These are phyloP conservation scores for Chelonia mydas DNA, from an alignment of 2,797 vertebrate species.

Conservation along the genomic window DNA sequence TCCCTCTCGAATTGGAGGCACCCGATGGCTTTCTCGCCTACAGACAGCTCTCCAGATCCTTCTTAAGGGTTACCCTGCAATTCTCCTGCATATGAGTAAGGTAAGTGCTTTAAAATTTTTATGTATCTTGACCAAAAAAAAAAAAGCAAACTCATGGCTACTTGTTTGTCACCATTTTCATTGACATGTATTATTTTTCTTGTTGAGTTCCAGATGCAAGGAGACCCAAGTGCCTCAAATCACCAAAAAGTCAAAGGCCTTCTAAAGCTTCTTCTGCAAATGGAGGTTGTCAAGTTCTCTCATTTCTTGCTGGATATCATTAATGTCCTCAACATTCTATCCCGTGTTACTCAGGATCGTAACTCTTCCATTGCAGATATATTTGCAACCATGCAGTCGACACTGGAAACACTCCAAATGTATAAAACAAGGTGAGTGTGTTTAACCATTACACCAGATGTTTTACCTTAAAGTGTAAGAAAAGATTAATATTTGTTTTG, in stretches of 20 bases:
- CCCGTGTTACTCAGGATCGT: slow-evolving; percentile 42
- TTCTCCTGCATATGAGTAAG: slow-evolving; percentile 67
- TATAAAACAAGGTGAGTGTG: slow-evolving; percentile 70
- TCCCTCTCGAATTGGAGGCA: slow-evolving; percentile 59
- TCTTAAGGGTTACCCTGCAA: slow-evolving; percentile 71
- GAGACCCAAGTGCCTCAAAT: slow-evolving; percentile 10
- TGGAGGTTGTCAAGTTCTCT: slow-evolving; percentile 62
- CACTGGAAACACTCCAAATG: slow-evolving; percentile 61
- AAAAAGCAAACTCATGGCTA: not conserved
- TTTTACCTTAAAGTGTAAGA: not conserved
- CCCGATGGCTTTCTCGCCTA: slow-evolving; percentile 61
- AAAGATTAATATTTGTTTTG: not conserved
- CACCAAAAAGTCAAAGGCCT: slow-evolving; percentile 53
- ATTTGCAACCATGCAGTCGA: slow-evolving; percentile 66
- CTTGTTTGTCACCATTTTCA: not conserved
- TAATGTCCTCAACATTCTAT: slow-evolving; percentile 69
- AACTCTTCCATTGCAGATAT: slow-evolving; percentile 71
- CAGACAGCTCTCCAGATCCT: slow-evolving; percentile 71
- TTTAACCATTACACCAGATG: not conserved
- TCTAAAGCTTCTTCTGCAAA: slow-evolving; percentile 60
- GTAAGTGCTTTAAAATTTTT: slow-evolving; percentile 64
- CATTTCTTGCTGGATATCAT: slow-evolving; percentile 73
- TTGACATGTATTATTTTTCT: not conserved
- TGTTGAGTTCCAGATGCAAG: slow-evolving; percentile 44
- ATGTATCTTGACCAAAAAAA: not conserved